Conservation (phyloP, 2,797 vertebrate species). For the Gadopsis marmoratus region DNA sequence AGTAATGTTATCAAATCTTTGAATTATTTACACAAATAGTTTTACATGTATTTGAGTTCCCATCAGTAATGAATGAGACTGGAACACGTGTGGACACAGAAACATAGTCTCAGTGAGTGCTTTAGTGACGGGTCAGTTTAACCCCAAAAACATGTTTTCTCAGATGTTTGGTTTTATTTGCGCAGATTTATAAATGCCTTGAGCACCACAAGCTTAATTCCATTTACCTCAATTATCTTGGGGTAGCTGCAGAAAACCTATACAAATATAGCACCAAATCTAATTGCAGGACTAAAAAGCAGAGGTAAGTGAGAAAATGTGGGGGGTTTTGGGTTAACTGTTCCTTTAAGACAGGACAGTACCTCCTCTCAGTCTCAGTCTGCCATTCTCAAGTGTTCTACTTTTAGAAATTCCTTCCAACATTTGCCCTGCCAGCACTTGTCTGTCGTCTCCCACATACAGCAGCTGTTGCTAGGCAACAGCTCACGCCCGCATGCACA, state of each 20-base stretch:
- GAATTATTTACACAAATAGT: not conserved
- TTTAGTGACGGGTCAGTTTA: not conserved
- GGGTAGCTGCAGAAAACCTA: not conserved
- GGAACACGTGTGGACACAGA: too few relatives aligned
- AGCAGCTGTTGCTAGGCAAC: constrained; percentile 71
- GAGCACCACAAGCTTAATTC: not conserved
- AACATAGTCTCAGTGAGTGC: too few relatives aligned
- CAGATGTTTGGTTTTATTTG: not conserved
- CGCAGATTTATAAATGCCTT: not conserved
- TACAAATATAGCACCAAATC: not conserved
- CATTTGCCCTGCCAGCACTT: constrained; percentile 52
- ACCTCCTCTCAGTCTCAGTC: constrained; percentile 20
- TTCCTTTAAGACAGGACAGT: constrained; percentile 19
- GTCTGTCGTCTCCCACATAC: constrained; percentile 46
- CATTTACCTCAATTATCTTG: not conserved
- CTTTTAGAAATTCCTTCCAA: constrained; percentile 64
- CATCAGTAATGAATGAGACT: not conserved
- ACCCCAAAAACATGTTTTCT: not conserved
- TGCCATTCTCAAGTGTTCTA: constrained; percentile 42
- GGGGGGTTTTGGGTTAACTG: not conserved
- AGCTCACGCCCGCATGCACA: constrained; percentile 35
- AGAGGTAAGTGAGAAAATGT: not conserved
- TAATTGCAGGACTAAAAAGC: not conserved
- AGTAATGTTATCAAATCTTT: not conserved
- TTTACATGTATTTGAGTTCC: not conserved